These are phyloP conservation scores for Magallana angulata DNA, from an alignment of 1,140 invertebrate species.

Conservation along the genomic window DNA sequence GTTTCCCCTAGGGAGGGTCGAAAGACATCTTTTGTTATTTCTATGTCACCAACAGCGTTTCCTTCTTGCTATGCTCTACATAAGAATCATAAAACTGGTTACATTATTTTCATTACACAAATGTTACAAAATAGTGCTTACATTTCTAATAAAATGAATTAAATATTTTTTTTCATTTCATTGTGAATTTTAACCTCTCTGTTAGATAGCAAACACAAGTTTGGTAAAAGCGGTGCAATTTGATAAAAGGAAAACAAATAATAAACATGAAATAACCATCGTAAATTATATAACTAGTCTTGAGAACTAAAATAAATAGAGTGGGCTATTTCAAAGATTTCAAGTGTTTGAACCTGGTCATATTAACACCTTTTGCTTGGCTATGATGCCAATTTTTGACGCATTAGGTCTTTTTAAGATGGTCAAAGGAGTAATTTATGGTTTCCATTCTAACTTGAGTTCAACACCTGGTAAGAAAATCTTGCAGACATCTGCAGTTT, in stretches of 20 bases:
- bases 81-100: too few species aligned
- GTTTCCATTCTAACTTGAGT: not conserved
- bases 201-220: not conserved
- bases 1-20: not conserved
- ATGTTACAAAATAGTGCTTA: too few species aligned
- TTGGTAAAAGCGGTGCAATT: not conserved
- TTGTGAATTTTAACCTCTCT: too few species aligned
- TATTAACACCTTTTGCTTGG: conserved; percentile 35
- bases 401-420: conserved; percentile 34
- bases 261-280: conserved; percentile 27
- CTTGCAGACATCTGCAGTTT: not conserved
- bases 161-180: too few species aligned
- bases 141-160: too few species aligned
- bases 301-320: conserved; percentile 10
- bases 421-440: conserved; percentile 26
- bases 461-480: not conserved
- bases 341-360: conserved; percentile 29
- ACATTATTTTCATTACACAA: too few species aligned
- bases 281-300: conserved; percentile 20
- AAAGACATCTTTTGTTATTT: too few species aligned
- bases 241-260: conserved; percentile 26
- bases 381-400: conserved; percentile 30
- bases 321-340: conserved; percentile 16
- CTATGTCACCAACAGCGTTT: too few species aligned
- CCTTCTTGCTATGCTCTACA: too few species aligned